Evolutionary conservation across 1,140 invertebrate species (phyloP).

Genomic region (Bombus sibiricus): DNA sequence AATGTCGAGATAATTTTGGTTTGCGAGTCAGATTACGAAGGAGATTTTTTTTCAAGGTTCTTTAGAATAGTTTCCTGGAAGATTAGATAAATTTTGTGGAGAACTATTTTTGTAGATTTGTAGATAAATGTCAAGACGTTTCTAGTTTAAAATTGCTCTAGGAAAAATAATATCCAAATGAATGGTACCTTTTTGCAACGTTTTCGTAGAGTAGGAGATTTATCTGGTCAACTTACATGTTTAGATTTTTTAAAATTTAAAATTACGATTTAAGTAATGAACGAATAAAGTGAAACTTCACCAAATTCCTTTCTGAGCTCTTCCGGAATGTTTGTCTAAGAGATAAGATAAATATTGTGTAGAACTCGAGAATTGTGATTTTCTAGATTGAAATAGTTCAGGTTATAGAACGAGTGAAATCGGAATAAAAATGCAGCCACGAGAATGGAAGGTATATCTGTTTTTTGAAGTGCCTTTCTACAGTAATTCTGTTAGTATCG

Average conservation of each 20-base stretch:
- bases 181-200: no score
- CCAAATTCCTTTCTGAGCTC: background rate
- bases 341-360: background rate
- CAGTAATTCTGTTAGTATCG: background rate
- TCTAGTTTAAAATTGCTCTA: no score
- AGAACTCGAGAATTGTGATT: background rate
- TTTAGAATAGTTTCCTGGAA: background rate
- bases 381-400: background rate
- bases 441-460: background rate
- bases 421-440: background rate
- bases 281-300: no score
- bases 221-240: no score
- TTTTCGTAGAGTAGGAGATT: no score
- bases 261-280: no score
- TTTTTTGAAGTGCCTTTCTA: background rate
- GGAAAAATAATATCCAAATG: no score
- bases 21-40: background rate
- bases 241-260: no score
- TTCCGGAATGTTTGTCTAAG: no score
- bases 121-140: no score
- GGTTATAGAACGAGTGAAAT: background rate
- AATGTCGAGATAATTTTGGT: background rate
- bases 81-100: background rate
- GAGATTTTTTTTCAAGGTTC: background rate
- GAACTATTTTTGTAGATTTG: no score